Percentiles rank a stretch among this genome's conserved stretches.
phyloP scores from a whole-genome alignment of 1,140 invertebrate genomes.

The Drosophila carrolli region DNA sequence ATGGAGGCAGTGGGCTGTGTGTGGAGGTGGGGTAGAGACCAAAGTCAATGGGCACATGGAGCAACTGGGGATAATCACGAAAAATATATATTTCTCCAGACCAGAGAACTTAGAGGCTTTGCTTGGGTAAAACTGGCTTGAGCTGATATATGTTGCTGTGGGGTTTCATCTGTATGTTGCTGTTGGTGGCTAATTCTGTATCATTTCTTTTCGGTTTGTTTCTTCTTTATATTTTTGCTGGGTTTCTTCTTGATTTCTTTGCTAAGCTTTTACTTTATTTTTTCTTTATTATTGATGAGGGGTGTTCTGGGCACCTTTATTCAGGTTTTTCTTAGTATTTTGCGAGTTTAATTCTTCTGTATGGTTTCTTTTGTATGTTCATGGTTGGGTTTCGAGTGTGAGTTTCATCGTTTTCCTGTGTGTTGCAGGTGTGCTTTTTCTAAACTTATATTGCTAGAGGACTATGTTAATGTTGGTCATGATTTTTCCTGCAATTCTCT shows the following conservation, averaged over 20 bases:
- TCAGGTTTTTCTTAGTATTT: too few relatives aligned
- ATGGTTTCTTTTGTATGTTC: too few relatives aligned
- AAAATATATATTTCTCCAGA: constrained; percentile 28
- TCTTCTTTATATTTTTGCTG: not conserved
- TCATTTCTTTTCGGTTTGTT: constrained; percentile 3
- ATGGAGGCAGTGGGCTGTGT: constrained; percentile 6
- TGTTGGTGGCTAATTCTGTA: not conserved
- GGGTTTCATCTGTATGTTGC: not conserved
- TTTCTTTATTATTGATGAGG: too few relatives aligned
- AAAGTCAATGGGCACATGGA: constrained; percentile 44
- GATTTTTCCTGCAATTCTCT: too few relatives aligned
- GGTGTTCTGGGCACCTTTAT: too few relatives aligned
- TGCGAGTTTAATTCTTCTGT: too few relatives aligned
- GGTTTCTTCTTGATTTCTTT: not conserved
- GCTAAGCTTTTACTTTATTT: not conserved
- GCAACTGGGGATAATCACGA: constrained; percentile 59
- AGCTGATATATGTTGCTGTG: not conserved
- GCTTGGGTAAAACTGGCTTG: not conserved
- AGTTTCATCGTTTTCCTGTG: too few relatives aligned
- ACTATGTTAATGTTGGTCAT: too few relatives aligned
- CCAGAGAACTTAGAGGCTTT: not conserved
- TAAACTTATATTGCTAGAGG: too few relatives aligned
- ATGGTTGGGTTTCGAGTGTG: too few relatives aligned
- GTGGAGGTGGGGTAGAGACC: constrained; percentile 32
- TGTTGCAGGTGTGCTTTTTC: too few relatives aligned